A percentile compares a stretch with the other conserved stretches of the same genome.
phyloP scores from a whole-genome alignment of 2,888 invertebrate species.

The Drosophila aldrichi region DNA sequence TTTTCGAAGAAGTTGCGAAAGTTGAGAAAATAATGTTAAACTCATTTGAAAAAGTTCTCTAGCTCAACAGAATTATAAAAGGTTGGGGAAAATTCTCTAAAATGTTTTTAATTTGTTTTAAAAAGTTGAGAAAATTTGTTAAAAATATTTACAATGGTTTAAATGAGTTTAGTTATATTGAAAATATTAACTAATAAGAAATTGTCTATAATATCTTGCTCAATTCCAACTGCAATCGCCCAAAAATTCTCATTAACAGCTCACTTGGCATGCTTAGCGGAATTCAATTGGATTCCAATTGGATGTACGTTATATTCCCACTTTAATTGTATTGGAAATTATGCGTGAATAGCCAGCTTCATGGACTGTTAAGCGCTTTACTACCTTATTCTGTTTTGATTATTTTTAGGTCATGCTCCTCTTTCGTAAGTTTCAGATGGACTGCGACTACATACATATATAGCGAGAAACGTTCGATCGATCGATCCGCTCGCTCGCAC shows the following conservation, averaged over 20 bases:
- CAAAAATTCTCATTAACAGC: background rate
- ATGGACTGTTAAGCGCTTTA: conserved; percentile 27
- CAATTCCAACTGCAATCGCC: background rate
- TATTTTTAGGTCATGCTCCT: conserved; percentile 67
- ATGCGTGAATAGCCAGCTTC: conserved; percentile 11
- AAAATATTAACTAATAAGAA: background rate
- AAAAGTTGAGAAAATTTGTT: no score
- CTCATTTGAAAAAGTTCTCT: no score
- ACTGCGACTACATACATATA: conserved; percentile 29
- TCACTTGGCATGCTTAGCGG: background rate
- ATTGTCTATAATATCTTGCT: background rate
- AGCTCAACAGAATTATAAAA: no score
- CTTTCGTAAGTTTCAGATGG: conserved; percentile 41
- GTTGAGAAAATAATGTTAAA: no score
- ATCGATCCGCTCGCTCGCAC: conserved; percentile 29
- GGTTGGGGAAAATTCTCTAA: background rate
- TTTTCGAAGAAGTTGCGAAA: no score
- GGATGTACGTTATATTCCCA: background rate
- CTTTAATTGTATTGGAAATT: conserved; percentile 13
- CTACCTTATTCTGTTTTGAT: conserved; percentile 34
- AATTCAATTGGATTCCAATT: background rate
- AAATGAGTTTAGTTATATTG: no score
- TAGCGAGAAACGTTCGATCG: conserved; percentile 24
- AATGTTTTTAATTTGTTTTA: background rate
- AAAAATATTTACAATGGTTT: background rate